These are phyloP conservation scores for Actinia tenebrosa DNA, from an alignment of 64 coral and sea anemone species.

Conservation along the genomic window DNA sequence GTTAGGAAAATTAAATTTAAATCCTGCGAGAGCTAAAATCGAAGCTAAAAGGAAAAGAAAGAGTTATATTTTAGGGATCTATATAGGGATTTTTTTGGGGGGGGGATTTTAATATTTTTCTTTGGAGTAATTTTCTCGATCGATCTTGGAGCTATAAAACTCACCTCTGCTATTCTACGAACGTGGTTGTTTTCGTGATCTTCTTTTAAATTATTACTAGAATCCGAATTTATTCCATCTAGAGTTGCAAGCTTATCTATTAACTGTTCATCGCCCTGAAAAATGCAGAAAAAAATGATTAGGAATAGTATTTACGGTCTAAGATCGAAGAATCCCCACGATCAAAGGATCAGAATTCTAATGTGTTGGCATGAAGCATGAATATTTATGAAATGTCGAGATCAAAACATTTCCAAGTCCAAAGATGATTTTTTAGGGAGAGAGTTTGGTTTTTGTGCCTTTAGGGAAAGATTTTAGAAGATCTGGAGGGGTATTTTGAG, in stretches of 20 bases:
- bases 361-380: not conserved
- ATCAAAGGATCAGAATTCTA: not conserved
- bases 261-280: conserved; percentile 86
- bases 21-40: not conserved
- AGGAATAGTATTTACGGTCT: not conserved
- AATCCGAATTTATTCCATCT: conserved; percentile 92
- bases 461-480: not conserved
- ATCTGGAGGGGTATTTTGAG: not conserved
- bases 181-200: conserved; percentile 69
- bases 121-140: too few species aligned
- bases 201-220: conserved; percentile 55
- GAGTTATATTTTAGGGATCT: not conserved
- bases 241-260: conserved; percentile 87
- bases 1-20: too few species aligned
- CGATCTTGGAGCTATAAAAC: not conserved
- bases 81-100: too few species aligned
- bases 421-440: not conserved
- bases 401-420: not conserved
- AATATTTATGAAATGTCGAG: conserved; percentile 3
- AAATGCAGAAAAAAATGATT: not conserved
- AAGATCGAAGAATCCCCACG: not conserved
- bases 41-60: not conserved
- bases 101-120: too few species aligned
- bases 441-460: not conserved
- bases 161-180: conserved; percentile 75